Evolutionary conservation across 2,797 vertebrate species (phyloP), one percentile per base, ranked within the genome.

Genomic region (Sylvilagus floridanus): DNA sequence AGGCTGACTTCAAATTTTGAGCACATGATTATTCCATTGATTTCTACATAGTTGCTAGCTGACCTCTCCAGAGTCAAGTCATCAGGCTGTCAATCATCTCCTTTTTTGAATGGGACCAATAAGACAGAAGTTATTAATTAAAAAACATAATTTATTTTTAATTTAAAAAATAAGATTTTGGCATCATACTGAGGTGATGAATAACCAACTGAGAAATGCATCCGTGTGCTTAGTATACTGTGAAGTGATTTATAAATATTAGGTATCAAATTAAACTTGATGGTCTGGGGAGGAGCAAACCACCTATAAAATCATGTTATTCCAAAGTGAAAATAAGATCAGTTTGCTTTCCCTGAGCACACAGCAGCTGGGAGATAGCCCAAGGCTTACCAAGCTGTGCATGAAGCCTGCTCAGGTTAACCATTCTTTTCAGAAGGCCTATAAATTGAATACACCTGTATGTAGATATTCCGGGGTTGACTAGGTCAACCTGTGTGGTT

Each of bases 251-350:
- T 95, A 77, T 96, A 96, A 96, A 86, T 93, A 88, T 95, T 92
- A 88, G 88, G 35, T 94, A 91, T 91, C 71, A 94, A 88, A 94
- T 96, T 93, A 96, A 95, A 93, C 73, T 93, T 91, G 91, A 93
- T 78, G 47, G 69, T 72, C 13, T 94, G 37, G 90, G 79, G 94
- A 92, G 37, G 95, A 92, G 88, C 78, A 95, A 95, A 87, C 73
- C 88, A 95, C 95, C 96, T 96, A 75, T 96, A 90, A 97, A 94
- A 96, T 96, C 79, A 84, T 94, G 75, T 96, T 96, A 86, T 92
- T 73, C 83, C 21, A 71, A 95, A 94, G 90, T 91, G 83, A 96
- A 92, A 96, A 92, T 94, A 94, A 96, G 90, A 96, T 90, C 93
- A 69, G 87, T 96, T 92, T 96, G 92, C 85, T 84, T 94, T 96